These are phyloP conservation scores for Acanthosepion esculentum DNA, from an alignment of 2,888 invertebrate species.

Conservation along the genomic window DNA sequence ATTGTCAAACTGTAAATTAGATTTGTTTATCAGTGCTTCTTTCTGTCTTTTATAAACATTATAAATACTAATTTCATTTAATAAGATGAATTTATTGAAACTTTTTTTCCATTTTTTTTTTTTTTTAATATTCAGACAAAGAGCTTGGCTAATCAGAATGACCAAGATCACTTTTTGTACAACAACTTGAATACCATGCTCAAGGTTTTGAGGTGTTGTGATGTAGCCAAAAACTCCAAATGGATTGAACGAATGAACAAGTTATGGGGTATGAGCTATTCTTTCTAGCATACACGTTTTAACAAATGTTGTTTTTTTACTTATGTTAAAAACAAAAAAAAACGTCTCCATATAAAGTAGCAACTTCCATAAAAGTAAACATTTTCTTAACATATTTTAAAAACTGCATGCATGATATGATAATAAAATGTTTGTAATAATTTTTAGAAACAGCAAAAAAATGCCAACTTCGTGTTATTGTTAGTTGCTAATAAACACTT, in stretches of 20 bases:
- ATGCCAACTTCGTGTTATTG: neutral
- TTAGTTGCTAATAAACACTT: neutral
- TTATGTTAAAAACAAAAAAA: no score
- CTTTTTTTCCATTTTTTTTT: neutral
- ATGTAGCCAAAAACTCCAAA: conserved; percentile 60
- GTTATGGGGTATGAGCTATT: conserved; percentile 68
- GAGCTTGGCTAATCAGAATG: conserved; percentile 56
- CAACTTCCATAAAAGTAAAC: neutral
- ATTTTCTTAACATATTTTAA: neutral
- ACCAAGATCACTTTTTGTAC: conserved; percentile 71
- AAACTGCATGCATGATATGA: neutral
- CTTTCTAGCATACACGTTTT: no score
- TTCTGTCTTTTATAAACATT: neutral
- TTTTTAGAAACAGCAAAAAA: neutral
- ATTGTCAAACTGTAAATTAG: neutral
- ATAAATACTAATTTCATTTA: neutral
- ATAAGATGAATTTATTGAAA: conserved; percentile 45
- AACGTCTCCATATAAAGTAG: neutral
- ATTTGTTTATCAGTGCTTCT: neutral
- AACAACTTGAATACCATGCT: conserved; percentile 68
- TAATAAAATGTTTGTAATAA: neutral
- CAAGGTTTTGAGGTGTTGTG: conserved; percentile 70
- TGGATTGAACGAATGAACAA: conserved; percentile 63
- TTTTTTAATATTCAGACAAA: conserved; percentile 52
- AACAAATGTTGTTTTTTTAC: no score